These are phyloP conservation scores for Arnoldichthys spilopterus DNA, from an alignment of 2,797 vertebrate species.

Conservation along the genomic window DNA sequence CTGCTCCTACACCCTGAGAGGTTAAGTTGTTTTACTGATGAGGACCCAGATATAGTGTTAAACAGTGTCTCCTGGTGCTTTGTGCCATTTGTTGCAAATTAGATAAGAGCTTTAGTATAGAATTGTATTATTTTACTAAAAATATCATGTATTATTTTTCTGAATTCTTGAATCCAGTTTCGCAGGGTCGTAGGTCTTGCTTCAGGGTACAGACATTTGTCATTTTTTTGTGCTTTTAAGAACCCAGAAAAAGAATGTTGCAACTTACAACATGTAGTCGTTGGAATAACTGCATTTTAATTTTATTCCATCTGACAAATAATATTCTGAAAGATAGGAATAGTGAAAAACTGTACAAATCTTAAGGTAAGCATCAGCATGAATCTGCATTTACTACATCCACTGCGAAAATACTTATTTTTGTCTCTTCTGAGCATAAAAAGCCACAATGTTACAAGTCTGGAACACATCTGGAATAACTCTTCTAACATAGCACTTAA, in stretches of 20 bases:
- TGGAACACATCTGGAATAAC: constrained; percentile 9
- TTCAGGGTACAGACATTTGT: no score
- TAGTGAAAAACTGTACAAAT: constrained; percentile 27
- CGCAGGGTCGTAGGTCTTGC: background rate
- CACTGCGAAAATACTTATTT: constrained; percentile 5
- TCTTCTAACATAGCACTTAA: constrained; percentile 15
- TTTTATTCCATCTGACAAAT: constrained; percentile 17
- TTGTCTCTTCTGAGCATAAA: constrained; percentile 16
- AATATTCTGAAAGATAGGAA: constrained; percentile 1
- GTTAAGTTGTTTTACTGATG: background rate
- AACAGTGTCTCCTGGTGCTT: background rate
- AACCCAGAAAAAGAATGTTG: background rate
- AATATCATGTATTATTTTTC: background rate
- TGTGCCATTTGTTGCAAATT: no score
- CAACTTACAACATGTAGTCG: background rate
- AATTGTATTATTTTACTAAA: background rate
- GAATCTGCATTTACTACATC: background rate
- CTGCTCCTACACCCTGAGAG: background rate
- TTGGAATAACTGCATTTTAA: background rate
- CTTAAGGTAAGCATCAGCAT: constrained; percentile 19
- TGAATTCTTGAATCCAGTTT: background rate
- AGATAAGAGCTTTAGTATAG: background rate
- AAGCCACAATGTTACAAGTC: constrained; percentile 22
- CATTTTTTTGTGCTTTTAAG: no score
- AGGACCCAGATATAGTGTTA: background rate